These are phyloP conservation scores for Polydrusus pterygomalis DNA, from an alignment of 2,888 invertebrate genomes.

Conservation along the genomic window DNA sequence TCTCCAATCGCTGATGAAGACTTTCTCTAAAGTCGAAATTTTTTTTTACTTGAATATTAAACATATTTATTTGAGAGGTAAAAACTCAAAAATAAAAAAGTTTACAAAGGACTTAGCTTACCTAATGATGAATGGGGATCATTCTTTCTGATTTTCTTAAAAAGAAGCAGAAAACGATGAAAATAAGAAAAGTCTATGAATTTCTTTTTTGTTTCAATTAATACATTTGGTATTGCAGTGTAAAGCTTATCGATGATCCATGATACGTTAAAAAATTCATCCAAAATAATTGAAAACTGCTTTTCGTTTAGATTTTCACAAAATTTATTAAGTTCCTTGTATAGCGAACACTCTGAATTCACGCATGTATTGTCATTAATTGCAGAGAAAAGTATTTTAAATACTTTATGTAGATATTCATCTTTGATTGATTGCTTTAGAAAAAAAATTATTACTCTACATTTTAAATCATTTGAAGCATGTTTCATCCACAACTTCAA, in stretches of 20 bases:
- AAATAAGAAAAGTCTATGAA: neutral
- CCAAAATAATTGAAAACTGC: neutral
- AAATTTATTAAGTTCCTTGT: neutral
- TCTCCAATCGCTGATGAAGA: no score
- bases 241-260: no score
- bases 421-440: neutral
- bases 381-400: neutral
- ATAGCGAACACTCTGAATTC: neutral
- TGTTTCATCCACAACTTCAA: neutral
- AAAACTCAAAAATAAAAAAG: no score
- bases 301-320: neutral
- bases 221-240: neutral
- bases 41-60: no score
- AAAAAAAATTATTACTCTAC: neutral
- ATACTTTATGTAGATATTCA: neutral
- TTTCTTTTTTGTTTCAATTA: neutral
- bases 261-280: neutral
- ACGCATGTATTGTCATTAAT: neutral
- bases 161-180: no score
- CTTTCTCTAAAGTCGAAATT: no score
- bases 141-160: no score
- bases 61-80: no score
- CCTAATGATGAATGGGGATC: no score
- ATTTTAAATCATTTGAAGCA: neutral
- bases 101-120: no score